A percentile compares a stretch with the other conserved stretches of the same genome.
phyloP scores from a whole-genome alignment of 2,888 invertebrate genomes.

The Cetonia aurata region DNA sequence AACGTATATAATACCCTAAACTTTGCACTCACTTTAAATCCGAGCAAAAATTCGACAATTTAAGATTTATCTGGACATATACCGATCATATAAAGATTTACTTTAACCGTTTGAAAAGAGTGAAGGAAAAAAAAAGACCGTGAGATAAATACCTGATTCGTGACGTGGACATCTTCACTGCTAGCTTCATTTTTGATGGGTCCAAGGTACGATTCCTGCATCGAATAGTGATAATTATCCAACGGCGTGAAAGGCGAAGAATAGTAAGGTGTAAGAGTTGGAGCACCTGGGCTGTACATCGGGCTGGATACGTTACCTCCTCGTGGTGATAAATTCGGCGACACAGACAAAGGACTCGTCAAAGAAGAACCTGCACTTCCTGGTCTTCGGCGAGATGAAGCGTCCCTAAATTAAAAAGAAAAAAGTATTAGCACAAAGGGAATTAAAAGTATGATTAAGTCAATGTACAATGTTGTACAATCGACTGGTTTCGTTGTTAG shows the following conservation, averaged over 20 bases:
- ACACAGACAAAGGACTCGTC: constrained; percentile 65
- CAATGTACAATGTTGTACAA: no score
- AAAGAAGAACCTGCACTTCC: constrained; percentile 68
- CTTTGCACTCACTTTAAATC: not conserved
- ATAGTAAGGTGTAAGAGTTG: constrained; percentile 64
- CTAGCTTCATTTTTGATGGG: constrained; percentile 50
- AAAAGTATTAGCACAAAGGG: constrained; percentile 50
- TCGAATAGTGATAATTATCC: constrained; percentile 61
- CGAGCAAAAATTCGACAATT: no score
- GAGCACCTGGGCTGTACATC: constrained; percentile 68
- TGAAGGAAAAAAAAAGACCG: no score
- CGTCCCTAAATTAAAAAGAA: constrained; percentile 54
- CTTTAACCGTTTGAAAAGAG: no score
- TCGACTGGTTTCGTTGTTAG: no score
- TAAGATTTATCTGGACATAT: no score
- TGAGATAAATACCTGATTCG: constrained; percentile 69
- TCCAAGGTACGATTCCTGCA: constrained; percentile 56
- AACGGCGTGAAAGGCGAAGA: constrained; percentile 62
- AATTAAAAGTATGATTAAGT: no score
- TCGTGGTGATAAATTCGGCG: constrained; percentile 64
- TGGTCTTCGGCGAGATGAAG: constrained; percentile 60
- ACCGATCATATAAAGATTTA: no score
- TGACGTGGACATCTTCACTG: constrained; percentile 67
- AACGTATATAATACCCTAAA: not conserved
- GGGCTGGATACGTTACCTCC: constrained; percentile 54